Evolutionary conservation across 2,888 invertebrate species (phyloP), one percentile per base, ranked within the genome.

Genomic region (Lydus trimaculatus): DNA sequence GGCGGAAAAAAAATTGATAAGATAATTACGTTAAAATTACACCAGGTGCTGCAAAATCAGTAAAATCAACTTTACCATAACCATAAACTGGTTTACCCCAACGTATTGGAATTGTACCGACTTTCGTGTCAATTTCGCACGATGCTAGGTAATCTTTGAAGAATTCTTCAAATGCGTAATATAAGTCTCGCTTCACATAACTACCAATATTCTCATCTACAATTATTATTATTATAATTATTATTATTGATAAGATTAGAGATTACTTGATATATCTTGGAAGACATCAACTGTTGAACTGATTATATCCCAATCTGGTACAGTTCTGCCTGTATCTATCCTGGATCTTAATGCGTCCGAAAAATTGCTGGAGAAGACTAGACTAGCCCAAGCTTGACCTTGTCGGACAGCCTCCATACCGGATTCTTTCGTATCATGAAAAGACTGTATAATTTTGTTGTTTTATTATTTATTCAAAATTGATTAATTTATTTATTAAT

Each of bases 41-140:
- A 71, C 97, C 97, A 1, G 97, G 97, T 2, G 97, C 97, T 69
- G 97, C 97, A 82, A 97, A 98, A 82, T 97, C 96, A 0, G 96
- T 97, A 81, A 98, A 97, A 80, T 94, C 94, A 0, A 96, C 94
- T 64, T 91, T 87, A 31, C 85, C 83, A 64, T 91, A 87, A 2
- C 96, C 96, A 78, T 94, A 96, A 59, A 96, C 85, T 0, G 95
- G 95, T 0, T 87, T 81, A 74, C 91, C 86, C 83, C 92, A 92
- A 89, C 62, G 31, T 58, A 92, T 83, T 13, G 92, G 92, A 43
- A 90, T 85, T 1, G 86, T 84, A 61, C 91, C 88, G 0, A 92
- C 82, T 72, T 89, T 89, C 0, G 88, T 87, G 71, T 92, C 91
- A 56, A 91, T 84, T 5, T 90, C 87, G 78, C 95, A 94, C 0